Evolutionary conservation across 2,888 invertebrate genomes (phyloP).

Genomic region (Amorpha juglandis): DNA sequence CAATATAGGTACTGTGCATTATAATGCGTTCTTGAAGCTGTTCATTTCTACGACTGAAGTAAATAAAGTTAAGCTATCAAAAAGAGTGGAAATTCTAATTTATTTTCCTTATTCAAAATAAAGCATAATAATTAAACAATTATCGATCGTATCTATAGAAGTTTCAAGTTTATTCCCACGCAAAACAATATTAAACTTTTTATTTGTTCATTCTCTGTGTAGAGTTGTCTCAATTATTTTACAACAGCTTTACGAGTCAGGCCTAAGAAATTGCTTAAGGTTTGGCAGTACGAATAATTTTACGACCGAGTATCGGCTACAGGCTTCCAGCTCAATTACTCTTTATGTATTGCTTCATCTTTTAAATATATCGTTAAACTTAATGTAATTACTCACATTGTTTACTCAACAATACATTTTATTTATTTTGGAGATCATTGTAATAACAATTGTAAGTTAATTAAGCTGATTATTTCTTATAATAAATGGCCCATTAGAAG

Average conservation of each 20-base stretch:
- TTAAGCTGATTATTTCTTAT: too few species aligned
- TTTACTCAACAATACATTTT: background rate
- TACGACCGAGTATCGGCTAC: slow-evolving; percentile 35
- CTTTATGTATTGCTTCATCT: slow-evolving; percentile 11
- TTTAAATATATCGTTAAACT: slow-evolving; percentile 21
- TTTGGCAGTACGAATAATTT: slow-evolving; percentile 46
- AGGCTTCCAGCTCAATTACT: slow-evolving; percentile 20
- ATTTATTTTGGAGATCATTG: too few species aligned
- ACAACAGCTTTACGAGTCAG: slow-evolving; percentile 46
- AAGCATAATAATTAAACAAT: background rate
- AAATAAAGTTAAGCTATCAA: too few species aligned
- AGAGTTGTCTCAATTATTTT: slow-evolving; percentile 45
- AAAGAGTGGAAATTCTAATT: too few species aligned
- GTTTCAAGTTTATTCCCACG: slow-evolving; percentile 13
- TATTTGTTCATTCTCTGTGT: slow-evolving; percentile 43
- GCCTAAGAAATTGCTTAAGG: slow-evolving; percentile 52
- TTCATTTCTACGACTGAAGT: too few species aligned
- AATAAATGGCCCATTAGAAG: too few species aligned
- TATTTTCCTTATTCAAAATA: background rate
- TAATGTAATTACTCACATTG: slow-evolving; percentile 1
- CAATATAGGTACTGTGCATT: too few species aligned
- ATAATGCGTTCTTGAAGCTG: too few species aligned
- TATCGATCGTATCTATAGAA: background rate
- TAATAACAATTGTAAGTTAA: too few species aligned
- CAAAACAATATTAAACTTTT: slow-evolving; percentile 38